Base-by-base conservation (phyloP, 2,888 invertebrate genomes). In the Drosophila rellima region DNA sequence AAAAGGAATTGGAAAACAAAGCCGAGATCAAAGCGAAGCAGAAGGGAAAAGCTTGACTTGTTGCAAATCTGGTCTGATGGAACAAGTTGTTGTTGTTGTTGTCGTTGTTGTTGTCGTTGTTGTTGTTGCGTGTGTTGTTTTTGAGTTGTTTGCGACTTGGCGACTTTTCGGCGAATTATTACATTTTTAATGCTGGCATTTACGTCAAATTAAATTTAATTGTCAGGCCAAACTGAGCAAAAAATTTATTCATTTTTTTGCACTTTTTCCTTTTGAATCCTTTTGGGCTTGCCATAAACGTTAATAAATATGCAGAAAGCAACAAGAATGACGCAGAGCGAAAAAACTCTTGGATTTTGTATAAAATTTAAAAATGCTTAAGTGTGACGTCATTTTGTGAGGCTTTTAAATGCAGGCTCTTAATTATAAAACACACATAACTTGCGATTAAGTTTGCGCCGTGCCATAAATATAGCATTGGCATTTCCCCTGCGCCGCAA, bases 121-220 rank as follows among this genome's bases (percentile, higher is more conserved):
- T 55, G 17, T 60, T 57, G 42, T 17, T 60, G 57, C 54, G 17
- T 31, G 66, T 62, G 44, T 55, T 31, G 48, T 20, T 54, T 20
- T 44, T 63, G 42, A 33, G 57, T 75, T 70, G 74, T 70, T 72
- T 66, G 72, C 71, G 72, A 72, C 76, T 42, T 47, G 23, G 17
- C 35, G 44, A 37, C 13, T 42, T 80, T 74, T 74, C 47, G 75
- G 76, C 73, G 83, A 89, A 88, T 90, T 91, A 90, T 90, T 86
- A 81, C 89, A 88, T 76, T 85, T 82, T 84, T 72, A 89, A 89
- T 87, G 80, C 83, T 85, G 88, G 85, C 90, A 91, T 90, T 91
- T 88, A 81, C 82, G 91, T 90, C 89, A 90, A 88, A 90, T 90
- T 89, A 84, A 90, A 90, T 88, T 91, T 91, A 90, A 91, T 91